Base-by-base conservation (phyloP, 2,113 vertebrate genomes). In the Gorsachius goisagi region DNA sequence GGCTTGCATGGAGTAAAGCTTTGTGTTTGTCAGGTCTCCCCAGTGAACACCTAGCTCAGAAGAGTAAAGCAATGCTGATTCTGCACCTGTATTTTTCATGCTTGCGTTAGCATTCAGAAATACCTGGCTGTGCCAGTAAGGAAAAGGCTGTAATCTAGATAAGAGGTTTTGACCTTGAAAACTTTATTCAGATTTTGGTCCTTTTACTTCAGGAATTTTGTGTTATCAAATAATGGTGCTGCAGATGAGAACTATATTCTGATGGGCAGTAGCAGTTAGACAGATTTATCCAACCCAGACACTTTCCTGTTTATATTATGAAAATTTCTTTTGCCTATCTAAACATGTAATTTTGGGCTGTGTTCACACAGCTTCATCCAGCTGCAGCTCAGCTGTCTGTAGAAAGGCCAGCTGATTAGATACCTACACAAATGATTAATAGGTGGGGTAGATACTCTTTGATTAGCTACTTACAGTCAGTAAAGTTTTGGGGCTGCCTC, bases 81-180 rank as follows among this genome's bases (percentile, higher is more conserved):
- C 81, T 45, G 67, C 71, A 87, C 19, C 18, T 90, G 20, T 72
- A 30, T 69, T 93, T 90, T 94, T 97, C 58, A 39, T 69, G 39
- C 89, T 91, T 89, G 37, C 0, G 6, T 95, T 95, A 95, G 52
- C 33, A 24, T 74, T 97, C 90, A 92, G 80, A 93, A 97, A 55
- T 76, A 47, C 55, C 26, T 78, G 53, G 24, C 37, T 86, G 44
- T 88, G 87, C 76, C 79, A 90, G 50, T 71, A 71, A 47, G 26
- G 30, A 83, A 88, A 91, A 88, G 47, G 19, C 59, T 95, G 39
- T 82, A 74, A 85, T 93, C 71, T 92, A 85, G n/a, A 80, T 72
- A 68, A 67, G 75, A 56, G 15, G 53, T 93, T 92, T 94, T 88
- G 95, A 76, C 52, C 52, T 91, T 62, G 77, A 86, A 90, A 97